A percentile compares a stretch with the other conserved stretches of the same genome.
Conservation (phyloP, 2,113 vertebrate species). For the Jacana jacana region DNA sequence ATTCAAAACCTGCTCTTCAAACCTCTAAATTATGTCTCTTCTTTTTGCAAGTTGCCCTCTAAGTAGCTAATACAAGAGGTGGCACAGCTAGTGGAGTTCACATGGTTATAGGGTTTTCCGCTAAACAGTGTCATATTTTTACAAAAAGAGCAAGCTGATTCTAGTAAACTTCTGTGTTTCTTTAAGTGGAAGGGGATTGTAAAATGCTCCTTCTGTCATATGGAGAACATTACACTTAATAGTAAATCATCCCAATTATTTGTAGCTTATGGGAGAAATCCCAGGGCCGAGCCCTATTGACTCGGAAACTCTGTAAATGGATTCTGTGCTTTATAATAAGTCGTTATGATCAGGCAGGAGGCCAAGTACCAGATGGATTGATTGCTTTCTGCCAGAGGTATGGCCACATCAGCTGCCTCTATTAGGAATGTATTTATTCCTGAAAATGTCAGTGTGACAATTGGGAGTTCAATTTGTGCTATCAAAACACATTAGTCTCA, state of each 20-base stretch:
- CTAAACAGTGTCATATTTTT: not conserved
- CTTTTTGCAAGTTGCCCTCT: not conserved
- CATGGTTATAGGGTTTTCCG: not conserved
- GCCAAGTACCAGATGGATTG: conserved; percentile 47
- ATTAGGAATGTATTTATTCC: conserved; percentile 25
- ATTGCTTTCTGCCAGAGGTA: conserved; percentile 52
- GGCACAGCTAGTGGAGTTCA: not conserved
- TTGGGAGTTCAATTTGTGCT: conserved; percentile 28
- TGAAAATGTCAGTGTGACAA: conserved; percentile 16
- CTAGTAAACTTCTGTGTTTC: not conserved
- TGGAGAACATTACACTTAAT: not conserved
- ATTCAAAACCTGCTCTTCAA: not conserved
- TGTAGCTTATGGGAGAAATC: conserved; percentile 8
- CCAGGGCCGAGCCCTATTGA: not conserved
- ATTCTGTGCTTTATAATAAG: conserved; percentile 33
- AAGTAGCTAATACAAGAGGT: not conserved
- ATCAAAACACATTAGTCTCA: conserved; percentile 3
- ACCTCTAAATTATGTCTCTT: not conserved
- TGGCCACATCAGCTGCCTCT: conserved; percentile 37
- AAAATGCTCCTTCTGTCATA: not conserved
- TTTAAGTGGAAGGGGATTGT: not conserved
- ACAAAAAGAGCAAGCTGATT: not conserved
- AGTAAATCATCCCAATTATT: conserved; percentile 19
- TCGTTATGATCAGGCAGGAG: conserved; percentile 41
- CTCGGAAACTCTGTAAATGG: conserved; percentile 25